Percentiles rank a stretch among this genome's conserved stretches.
Conservation (phyloP, 2,888 invertebrate species). For the Ditylenchus weischeri region DNA sequence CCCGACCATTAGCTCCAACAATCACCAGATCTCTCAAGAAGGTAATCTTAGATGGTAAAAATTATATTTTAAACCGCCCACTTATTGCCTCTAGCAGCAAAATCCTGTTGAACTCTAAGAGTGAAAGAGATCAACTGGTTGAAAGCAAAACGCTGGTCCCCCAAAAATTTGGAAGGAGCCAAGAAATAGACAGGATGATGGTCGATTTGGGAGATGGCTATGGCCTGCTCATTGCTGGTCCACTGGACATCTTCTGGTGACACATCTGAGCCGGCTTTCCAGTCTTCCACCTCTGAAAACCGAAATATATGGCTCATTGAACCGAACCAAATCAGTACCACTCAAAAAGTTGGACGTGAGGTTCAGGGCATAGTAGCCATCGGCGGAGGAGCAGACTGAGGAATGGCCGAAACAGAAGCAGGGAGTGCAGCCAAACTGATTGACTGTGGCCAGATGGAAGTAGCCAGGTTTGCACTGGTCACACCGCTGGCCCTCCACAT, state of each 20-base stretch:
- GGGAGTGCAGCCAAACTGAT: constrained; percentile 91
- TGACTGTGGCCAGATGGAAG: constrained; percentile 72
- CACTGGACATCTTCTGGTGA: constrained; percentile 38
- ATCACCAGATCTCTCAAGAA: constrained; percentile 73
- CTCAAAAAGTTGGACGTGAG: constrained; percentile 75
- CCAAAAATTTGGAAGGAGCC: constrained; percentile 70
- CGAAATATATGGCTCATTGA: background rate
- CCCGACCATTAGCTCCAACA: constrained; percentile 76
- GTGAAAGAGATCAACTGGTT: constrained; percentile 85
- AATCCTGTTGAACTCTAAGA: constrained; percentile 76
- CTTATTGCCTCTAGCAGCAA: constrained; percentile 24
- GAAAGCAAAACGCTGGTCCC: constrained; percentile 87
- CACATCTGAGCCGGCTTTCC: constrained; percentile 41
- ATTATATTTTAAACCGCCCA: constrained; percentile 14
- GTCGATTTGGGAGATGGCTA: constrained; percentile 41
- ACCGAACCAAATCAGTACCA: background rate
- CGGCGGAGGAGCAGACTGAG: constrained; percentile 81
- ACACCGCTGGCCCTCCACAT: constrained; percentile 88
- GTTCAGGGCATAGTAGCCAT: constrained; percentile 74
- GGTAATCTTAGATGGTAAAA: background rate
- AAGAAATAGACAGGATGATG: constrained; percentile 75
- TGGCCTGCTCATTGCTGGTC: constrained; percentile 45
- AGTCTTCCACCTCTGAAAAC: constrained; percentile 43
- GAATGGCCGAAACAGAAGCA: constrained; percentile 77
- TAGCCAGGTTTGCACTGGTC: constrained; percentile 80